phyloP scores from a whole-genome alignment of 2,113 vertebrate genomes.

The Tupaia tana region DNA sequence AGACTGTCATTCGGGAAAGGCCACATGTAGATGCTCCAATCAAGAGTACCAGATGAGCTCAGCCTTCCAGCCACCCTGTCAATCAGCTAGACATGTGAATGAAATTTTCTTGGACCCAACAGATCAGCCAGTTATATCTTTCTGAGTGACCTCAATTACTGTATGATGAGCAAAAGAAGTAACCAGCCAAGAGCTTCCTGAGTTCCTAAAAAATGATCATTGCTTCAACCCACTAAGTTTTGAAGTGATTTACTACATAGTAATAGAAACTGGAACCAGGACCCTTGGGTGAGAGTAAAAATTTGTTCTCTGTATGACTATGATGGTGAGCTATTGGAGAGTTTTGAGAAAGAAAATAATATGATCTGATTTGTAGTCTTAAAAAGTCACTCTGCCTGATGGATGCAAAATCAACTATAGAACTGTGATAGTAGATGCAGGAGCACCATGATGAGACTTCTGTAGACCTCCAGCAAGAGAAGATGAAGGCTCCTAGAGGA shows the following conservation, averaged over 20 bases:
- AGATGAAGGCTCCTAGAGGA: background rate
- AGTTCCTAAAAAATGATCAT: background rate
- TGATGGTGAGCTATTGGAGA: background rate
- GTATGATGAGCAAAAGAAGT: background rate
- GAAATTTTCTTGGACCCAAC: background rate
- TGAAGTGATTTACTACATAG: constrained; percentile 5
- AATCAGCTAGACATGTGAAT: background rate
- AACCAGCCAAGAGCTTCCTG: background rate
- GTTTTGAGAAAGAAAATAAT: constrained; percentile 41
- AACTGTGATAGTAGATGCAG: background rate
- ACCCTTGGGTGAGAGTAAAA: background rate
- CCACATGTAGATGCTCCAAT: background rate
- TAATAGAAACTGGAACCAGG: background rate
- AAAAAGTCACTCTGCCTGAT: background rate
- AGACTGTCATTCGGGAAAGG: background rate
- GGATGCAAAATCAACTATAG: constrained; percentile 1
- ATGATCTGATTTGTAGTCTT: constrained; percentile 16
- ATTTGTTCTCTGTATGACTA: background rate
- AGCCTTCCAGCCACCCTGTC: background rate
- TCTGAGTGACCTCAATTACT: background rate
- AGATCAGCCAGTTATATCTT: background rate
- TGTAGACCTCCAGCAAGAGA: background rate
- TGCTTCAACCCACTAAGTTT: background rate
- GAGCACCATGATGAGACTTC: background rate
- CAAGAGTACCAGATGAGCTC: background rate